Evolutionary conservation across 2,888 invertebrate species (phyloP), one percentile per base, ranked within the genome.

Genomic region (Hoplodrina ambigua): DNA sequence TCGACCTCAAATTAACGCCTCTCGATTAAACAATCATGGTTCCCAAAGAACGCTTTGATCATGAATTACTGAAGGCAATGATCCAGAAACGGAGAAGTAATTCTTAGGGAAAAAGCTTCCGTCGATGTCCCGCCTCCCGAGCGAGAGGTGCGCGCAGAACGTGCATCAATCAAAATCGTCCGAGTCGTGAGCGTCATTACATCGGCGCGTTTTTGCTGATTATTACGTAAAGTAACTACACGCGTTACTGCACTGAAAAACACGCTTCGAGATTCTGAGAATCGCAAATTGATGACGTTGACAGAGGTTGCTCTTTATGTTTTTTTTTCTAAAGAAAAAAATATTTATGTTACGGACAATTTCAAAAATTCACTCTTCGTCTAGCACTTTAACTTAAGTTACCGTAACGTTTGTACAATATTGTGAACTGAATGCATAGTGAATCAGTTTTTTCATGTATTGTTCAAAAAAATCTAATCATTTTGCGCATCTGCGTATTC

Each of bases 111-210:
- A 74, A 84, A 76, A 79, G 69, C 44, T 44, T 15, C 20, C 13
- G 37, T 37, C 15, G 49, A 19, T 19, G 54, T 33, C 46, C 46
- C 49, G 50, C n/a, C 37, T 20, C 50, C 17, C 44, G 33, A 19
- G 8, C 19, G 25, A 25, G 58, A 11, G 44, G n/a, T 25, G 52
- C 49, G 55, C 61, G 68, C 20, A 55, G 54, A 52, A 58, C 50
- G 49, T 63, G 61, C 72, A 84, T 84, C 80, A 78, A 84, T 84
- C 82, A 82, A 75, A 73, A 67, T 46, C 37, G 30, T 67, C 62
- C 55, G 57, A 44, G 64, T 19, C 61, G 46, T 46, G 60, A 50
- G 57, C 55, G 60, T 80, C 77, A 82, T 83, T 82, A 80, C 46
- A 58, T 66, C 54, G 57, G 17, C 44, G 37, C 52, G 72, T 83